Evolutionary conservation across 2,797 vertebrate species (phyloP), one percentile per base, ranked within the genome.

Genomic region (Hyperoplus lanceolatus): DNA sequence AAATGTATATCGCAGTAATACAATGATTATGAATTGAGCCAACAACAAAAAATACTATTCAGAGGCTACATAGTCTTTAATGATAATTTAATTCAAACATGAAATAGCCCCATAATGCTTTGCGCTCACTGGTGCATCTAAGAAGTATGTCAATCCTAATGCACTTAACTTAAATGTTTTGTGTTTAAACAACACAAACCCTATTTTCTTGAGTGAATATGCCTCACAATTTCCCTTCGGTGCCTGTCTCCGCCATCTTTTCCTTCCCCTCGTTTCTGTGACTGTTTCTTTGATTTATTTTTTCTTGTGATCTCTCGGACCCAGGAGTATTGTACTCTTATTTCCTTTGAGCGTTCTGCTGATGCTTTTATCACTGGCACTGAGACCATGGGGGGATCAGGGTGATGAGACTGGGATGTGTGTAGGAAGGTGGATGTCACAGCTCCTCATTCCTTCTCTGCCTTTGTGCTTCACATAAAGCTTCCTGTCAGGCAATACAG

Each of bases 381-480:
- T 58, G 58, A 66, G 69, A 50, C 58, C 57, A 9, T 7, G 29
- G 14, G 10, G 29, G 10, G 50, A 75, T 65, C 21, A 13, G 8
- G 53, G 36, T 16, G 50, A 61, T 38, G 39, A 62, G 29, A 21
- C 51, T 6, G 2, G 1, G 42, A 8, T 29, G 29, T 3, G 3
- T 46, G 3, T 10, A 41, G 8, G 43, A 63, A 61, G 15, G 15
- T 7, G 12, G 15, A 51, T 15, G 46, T 57, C 29, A 53, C 51
- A 62, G 67, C 57, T 77, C 71, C 67, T 69, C 59, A 74, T 74
- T 46, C 46, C 42, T 75, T 66, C 38, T 57, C 63, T 76, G 54
- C 51, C 12, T 45, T 36, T 70, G 57, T 56, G 46, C 39, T 5
- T 73, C 41, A 5, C 11, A 18, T 65, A 29, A 53, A 12, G 16